phyloP scores from a whole-genome alignment of 92 coral and sea anemone species.

The Porites cylindrica region DNA sequence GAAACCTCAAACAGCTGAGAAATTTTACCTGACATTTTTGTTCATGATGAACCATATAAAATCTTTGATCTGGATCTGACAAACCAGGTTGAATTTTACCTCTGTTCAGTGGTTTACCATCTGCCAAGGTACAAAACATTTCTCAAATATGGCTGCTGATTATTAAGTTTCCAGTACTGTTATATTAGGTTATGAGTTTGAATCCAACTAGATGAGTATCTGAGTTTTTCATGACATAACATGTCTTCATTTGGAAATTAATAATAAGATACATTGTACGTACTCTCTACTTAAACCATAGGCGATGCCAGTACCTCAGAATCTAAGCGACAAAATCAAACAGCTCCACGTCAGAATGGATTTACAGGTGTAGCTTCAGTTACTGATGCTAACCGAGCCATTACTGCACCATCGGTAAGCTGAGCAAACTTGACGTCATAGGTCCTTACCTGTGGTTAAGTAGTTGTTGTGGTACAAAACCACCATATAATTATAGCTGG shows the following conservation, averaged over 20 bases:
- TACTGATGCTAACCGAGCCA: slow-evolving; percentile 75
- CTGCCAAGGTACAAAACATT: too few species aligned
- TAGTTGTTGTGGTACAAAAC: not conserved
- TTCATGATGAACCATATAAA: too few species aligned
- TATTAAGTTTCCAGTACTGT: too few species aligned
- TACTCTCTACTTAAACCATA: not conserved
- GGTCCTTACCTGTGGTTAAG: not conserved
- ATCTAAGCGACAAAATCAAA: slow-evolving; percentile 50
- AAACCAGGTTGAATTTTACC: too few species aligned
- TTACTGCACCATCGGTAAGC: slow-evolving; percentile 94
- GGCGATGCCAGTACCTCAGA: slow-evolving; percentile 19
- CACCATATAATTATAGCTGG: too few species aligned
- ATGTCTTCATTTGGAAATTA: not conserved
- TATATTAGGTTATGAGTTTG: too few species aligned
- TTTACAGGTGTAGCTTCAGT: slow-evolving; percentile 18
- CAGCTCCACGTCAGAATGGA: slow-evolving; percentile 64
- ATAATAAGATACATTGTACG: not conserved
- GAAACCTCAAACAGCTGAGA: too few species aligned
- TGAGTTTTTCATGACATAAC: not conserved
- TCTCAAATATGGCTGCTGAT: too few species aligned
- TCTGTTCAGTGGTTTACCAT: too few species aligned
- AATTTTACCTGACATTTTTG: too few species aligned
- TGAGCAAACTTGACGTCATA: not conserved
- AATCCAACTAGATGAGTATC: too few species aligned
- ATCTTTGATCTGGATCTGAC: too few species aligned